Evolutionary conservation across 37 sponge, comb jelly and placozoan species (phyloP), one percentile per base, ranked within the genome.

Genomic region (Agelas oroides): DNA sequence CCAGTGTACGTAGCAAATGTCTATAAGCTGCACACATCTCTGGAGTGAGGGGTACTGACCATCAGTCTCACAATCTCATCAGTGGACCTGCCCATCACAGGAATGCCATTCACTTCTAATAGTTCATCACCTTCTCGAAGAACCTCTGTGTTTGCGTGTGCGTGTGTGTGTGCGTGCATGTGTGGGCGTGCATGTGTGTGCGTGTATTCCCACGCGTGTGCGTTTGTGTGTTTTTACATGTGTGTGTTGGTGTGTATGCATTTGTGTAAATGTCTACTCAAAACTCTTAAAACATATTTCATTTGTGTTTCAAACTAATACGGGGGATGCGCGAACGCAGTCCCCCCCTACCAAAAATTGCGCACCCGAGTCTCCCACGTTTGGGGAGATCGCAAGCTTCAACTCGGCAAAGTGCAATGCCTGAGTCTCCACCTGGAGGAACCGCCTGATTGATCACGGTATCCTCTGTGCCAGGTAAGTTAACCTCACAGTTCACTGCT

Each of bases 301-400:
- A n/a, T 46, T 12, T 46, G n/a, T n/a, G 46, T 86, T 65, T 65
- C 78, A 12, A 67, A 67, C 12, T 67, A 71, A 70, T 80, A 83
- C n/a, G 92, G 97, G 94, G 95, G 84, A 83, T 81, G 97, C 97
- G 94, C 97, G 94, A 91, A 96, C 97, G 94, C 97, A 93, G 86
- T 86, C 92, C 94, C 94, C 94, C 97, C 66, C 97, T 93, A 85
- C 63, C 97, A 96, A 96, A 96, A 96, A 96, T 96, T 91, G 70
- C 92, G 91, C 94, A 82, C 92, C 93, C 91, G 97, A 96, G 94
- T 91, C 89, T 90, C 97, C 97, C 94, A 93, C 89, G 90, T 87
- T 96, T 93, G 89, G 92, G 92, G 94, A 90, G 85, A 96, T 93
- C 97, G 93, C 94, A 96, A 57, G 89, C 97, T 91, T 96, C 97